These are phyloP conservation scores for Sparus aurata DNA, from an alignment of 2,797 vertebrate species.

Conservation along the genomic window DNA sequence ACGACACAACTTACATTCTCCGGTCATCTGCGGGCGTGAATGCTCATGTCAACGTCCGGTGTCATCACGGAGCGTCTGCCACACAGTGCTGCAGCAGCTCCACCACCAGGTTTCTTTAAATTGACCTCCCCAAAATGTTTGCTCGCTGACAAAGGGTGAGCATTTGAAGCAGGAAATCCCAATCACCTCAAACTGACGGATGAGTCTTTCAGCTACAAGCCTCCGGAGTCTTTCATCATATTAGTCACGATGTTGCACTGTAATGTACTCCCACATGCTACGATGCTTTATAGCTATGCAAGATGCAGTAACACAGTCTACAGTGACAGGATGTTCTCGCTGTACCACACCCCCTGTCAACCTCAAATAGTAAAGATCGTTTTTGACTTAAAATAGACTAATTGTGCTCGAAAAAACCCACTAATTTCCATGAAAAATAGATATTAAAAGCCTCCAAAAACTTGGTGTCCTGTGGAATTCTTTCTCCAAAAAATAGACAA, in stretches of 20 bases:
- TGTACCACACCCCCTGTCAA: conserved; percentile 40
- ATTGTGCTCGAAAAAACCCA: not conserved
- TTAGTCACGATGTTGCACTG: conserved; percentile 61
- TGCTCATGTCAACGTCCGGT: not conserved
- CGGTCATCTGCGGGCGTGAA: not conserved
- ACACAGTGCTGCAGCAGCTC: conserved; percentile 15
- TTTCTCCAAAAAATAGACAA: no score
- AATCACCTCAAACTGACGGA: conserved; percentile 10
- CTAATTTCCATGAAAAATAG: not conserved
- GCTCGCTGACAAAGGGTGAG: not conserved
- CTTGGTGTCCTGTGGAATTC: no score
- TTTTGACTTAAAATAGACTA: not conserved
- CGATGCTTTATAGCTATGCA: conserved; percentile 34
- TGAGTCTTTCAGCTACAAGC: conserved; percentile 16
- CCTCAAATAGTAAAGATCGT: not conserved
- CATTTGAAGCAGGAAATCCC: conserved; percentile 7
- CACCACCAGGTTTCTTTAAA: conserved; percentile 1
- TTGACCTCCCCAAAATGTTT: not conserved
- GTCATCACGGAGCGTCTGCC: not conserved
- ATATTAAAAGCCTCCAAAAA: not conserved
- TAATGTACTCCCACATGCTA: conserved; percentile 52
- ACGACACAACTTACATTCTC: conserved; percentile 31
- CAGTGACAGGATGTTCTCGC: conserved; percentile 37
- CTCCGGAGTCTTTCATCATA: conserved; percentile 28
- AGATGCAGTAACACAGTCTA: conserved; percentile 29